phyloP scores from a whole-genome alignment of 2,113 vertebrate genomes.

The Pipra filicauda region DNA sequence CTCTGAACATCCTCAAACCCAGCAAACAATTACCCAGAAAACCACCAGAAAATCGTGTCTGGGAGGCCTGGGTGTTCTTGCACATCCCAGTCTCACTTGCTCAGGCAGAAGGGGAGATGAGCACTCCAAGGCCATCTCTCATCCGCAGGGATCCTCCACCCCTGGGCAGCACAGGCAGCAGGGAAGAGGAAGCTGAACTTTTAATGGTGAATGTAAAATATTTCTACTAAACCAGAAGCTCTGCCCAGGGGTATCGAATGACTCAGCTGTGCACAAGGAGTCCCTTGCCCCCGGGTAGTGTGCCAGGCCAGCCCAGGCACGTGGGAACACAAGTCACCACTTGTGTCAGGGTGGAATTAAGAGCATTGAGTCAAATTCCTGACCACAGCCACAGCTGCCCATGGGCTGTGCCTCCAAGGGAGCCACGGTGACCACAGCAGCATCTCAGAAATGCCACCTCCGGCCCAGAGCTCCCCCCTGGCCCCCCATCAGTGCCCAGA shows the following conservation, averaged over 20 bases:
- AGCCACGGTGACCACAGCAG: background rate
- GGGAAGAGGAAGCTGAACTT: background rate
- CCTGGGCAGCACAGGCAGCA: rapidly evolving
- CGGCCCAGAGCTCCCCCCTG: rapidly evolving
- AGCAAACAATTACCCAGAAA: background rate
- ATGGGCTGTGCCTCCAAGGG: rapidly evolving
- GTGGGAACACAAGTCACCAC: background rate
- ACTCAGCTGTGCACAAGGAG: background rate
- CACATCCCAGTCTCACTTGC: background rate
- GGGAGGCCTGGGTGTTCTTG: background rate
- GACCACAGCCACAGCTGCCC: background rate
- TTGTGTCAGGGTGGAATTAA: background rate
- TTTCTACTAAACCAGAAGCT: background rate
- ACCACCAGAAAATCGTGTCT: background rate
- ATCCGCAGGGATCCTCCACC: rapidly evolving
- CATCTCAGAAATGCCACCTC: background rate
- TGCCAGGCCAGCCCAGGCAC: background rate
- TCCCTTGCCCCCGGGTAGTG: rapidly evolving
- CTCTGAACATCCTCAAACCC: background rate
- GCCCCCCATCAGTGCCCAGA: rapidly evolving
- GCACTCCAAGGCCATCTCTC: background rate
- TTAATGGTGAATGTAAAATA: background rate
- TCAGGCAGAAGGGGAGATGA: background rate
- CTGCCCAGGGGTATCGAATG: background rate
- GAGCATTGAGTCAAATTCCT: background rate